A percentile compares a stretch with the other conserved stretches of the same genome.
Evolutionary conservation across 1,140 invertebrate species (phyloP).

Genomic region (Drosophila parvula): DNA sequence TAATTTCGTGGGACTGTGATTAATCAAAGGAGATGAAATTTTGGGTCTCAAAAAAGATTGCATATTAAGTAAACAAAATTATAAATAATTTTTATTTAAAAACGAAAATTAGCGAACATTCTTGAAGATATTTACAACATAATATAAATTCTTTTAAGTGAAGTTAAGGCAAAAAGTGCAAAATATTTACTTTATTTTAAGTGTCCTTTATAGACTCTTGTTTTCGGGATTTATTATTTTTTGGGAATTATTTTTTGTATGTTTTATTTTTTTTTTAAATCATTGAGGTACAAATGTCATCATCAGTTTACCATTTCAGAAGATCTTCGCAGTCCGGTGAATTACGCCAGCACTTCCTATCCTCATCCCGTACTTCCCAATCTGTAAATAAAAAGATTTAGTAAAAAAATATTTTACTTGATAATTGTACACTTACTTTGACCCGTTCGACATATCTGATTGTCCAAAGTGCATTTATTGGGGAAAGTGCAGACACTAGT

Average conservation of each 20-base stretch:
- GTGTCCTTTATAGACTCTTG: not conserved
- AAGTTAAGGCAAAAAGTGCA: not conserved
- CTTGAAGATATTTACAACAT: too few species aligned
- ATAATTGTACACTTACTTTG: slow-evolving; percentile 16
- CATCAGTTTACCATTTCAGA: not conserved
- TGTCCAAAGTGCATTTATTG: slow-evolving; percentile 17
- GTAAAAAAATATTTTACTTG: not conserved
- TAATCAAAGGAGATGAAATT: slow-evolving; percentile 4
- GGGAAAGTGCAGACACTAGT: slow-evolving; percentile 31
- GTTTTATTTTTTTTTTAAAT: not conserved
- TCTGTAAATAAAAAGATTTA: slow-evolving; percentile 4
- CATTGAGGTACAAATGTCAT: not conserved
- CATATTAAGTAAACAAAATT: too few species aligned
- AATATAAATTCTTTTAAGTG: too few species aligned
- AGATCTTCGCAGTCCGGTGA: slow-evolving; percentile 16
- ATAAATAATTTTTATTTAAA: too few species aligned
- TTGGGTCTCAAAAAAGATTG: not conserved
- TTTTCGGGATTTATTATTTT: not conserved
- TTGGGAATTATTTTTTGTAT: not conserved
- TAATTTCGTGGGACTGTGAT: slow-evolving; percentile 23
- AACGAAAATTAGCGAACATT: too few species aligned
- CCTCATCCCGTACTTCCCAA: slow-evolving; percentile 17
- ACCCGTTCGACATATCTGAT: slow-evolving; percentile 16
- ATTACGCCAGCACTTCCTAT: not conserved
- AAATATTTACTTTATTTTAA: too few species aligned